phyloP scores from a whole-genome alignment of 2,888 invertebrate genomes.

The Dioctria linearis region DNA sequence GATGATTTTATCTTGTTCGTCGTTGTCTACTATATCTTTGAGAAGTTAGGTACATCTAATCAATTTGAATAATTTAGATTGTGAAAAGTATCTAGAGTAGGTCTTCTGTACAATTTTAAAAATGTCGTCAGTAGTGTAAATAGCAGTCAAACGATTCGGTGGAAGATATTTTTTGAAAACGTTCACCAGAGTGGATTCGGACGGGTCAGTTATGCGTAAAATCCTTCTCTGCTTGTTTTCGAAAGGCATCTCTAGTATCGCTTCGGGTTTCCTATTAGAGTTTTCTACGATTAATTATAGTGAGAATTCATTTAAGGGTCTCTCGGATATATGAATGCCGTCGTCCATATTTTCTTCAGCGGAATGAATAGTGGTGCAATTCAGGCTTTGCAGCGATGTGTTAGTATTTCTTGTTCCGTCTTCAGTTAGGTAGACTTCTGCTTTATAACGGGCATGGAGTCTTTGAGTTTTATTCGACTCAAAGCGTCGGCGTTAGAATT shows the following conservation, averaged over 20 bases:
- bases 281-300: slow-evolving; percentile 56
- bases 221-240: slow-evolving; percentile 49
- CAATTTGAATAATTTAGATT: slow-evolving; percentile 49
- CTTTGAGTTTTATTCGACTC: not conserved
- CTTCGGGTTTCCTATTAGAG: slow-evolving; percentile 2
- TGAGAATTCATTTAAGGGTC: slow-evolving; percentile 58
- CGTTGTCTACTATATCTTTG: slow-evolving; percentile 16
- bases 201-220: not conserved
- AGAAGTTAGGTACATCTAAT: slow-evolving; percentile 40
- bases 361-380: slow-evolving; percentile 33
- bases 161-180: slow-evolving; percentile 37
- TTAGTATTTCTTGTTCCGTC: not conserved
- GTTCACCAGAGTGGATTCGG: not conserved
- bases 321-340: slow-evolving; percentile 46
- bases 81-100: slow-evolving; percentile 56
- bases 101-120: too few relatives aligned
- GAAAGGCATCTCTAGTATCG: slow-evolving; percentile 55
- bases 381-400: not conserved
- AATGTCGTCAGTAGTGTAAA: slow-evolving; percentile 49
- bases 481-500: slow-evolving; percentile 60
- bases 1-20: slow-evolving; percentile 45
- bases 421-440: slow-evolving; percentile 33
- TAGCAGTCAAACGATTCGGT: slow-evolving; percentile 30
- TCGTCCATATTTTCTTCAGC: slow-evolving; percentile 43
- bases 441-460: not conserved